A percentile compares a stretch with the other conserved stretches of the same genome.
Conservation (phyloP, 2,888 invertebrate species). For the Scaptomyza parva region DNA sequence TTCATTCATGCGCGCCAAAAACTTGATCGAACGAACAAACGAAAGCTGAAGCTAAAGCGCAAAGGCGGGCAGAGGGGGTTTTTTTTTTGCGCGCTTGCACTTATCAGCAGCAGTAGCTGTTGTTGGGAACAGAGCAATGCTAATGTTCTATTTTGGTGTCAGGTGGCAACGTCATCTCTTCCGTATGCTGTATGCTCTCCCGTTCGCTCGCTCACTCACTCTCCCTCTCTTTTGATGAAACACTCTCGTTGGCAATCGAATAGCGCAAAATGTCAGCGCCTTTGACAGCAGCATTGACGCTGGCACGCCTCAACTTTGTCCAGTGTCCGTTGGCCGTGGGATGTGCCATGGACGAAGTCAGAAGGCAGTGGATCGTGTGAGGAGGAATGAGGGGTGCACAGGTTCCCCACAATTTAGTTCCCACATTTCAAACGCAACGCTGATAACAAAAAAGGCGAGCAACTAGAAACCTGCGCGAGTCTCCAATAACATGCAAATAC, state of each 20-base stretch:
- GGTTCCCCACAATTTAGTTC: slow-evolving; percentile 29
- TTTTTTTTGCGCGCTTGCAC: slow-evolving; percentile 10
- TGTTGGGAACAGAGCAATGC: slow-evolving; percentile 9
- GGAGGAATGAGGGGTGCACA: not conserved
- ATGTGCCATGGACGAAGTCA: not conserved
- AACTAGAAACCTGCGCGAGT: slow-evolving; percentile 14
- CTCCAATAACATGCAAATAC: slow-evolving; percentile 10
- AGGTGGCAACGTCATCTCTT: slow-evolving; percentile 42
- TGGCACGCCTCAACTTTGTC: slow-evolving; percentile 24
- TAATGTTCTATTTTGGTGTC: slow-evolving; percentile 29
- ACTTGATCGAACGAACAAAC: not conserved
- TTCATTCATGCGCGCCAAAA: slow-evolving; percentile 21
- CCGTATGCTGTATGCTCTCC: slow-evolving; percentile 4
- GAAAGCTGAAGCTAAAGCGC: not conserved
- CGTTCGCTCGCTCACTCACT: not conserved
- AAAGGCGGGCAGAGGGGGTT: not conserved
- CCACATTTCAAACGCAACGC: slow-evolving; percentile 37
- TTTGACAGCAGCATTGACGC: slow-evolving; percentile 16
- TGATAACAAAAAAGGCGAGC: slow-evolving; percentile 33
- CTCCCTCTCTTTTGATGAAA: not conserved
- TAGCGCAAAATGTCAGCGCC: slow-evolving; percentile 29
- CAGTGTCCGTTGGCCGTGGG: slow-evolving; percentile 1
- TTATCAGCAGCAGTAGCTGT: slow-evolving; percentile 27
- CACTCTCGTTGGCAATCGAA: slow-evolving; percentile 13
- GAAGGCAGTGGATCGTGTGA: not conserved